Evolutionary conservation across 2,888 invertebrate species (phyloP), one percentile per base, ranked within the genome.

Genomic region (Osmoderma eremita): DNA sequence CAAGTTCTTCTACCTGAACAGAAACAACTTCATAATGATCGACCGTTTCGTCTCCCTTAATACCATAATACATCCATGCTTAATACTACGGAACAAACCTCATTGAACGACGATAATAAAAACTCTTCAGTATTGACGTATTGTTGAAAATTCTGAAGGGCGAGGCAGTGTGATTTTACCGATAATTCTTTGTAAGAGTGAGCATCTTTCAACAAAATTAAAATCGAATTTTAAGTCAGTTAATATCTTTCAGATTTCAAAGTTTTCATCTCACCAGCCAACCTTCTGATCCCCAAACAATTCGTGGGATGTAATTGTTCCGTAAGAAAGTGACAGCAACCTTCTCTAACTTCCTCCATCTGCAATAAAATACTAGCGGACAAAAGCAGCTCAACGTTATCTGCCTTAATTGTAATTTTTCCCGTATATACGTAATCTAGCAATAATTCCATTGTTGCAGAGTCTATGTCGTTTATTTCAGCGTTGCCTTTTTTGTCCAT

Each of bases 361-460:
- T 92, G 91, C 70, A 91, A 84, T 73, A 91, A 84, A 74, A 89
- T 89, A 54, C 91, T 91, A 8, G 91, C 91, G 15, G 91, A 91
- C 72, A 92, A 82, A 66, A 92, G 80, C n/a, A 76, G 75, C 73
- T 82, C 80, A 4, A 81, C 81, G 67, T 81, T 81, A 69, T 81
- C 81, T 2, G 79, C 74, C 4, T 80, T 81, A 50, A 81, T 81
- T 65, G 90, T 87, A 66, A 92, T 88, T 80, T 91, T 89, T 2
- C 91, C 91, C 0, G 91, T 90, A 80, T 92, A 92, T 1, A 91
- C 88, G 79, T 91, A 92, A 71, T 91, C 90, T 67, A 92, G 86
- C 63, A 92, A 84, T 70, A 88, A 84, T 70, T 88, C 85, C 69
- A 92, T 83, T 12, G 90, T 90, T 45, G 85, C 83, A 18, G 89